Evolutionary conservation across 2,888 invertebrate species (phyloP), one percentile per base, ranked within the genome.

Genomic region (Phyto melanocephala): DNA sequence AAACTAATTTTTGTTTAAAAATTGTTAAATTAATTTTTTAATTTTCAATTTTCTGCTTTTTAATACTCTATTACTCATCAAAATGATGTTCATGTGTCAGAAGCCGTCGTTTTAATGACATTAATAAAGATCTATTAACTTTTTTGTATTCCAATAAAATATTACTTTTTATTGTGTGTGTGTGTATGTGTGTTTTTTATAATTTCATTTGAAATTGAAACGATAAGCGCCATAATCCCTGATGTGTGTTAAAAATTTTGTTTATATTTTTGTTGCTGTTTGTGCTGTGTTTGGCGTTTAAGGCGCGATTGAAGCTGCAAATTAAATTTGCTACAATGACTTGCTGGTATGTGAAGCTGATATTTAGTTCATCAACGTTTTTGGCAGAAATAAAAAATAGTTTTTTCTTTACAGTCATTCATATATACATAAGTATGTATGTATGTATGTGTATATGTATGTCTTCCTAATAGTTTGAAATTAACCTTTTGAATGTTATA

Each of bases 141-240:
- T 80, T 52, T 72, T 80, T 67, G 60, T 50, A 67, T 72, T 58
- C 35, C 35, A 58, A 52, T 56, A 75, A 72, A 72, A 65, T 79
- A 28, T 72, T 60, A 58, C 17, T 40, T 45, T 62, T 20, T 2
- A 33, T 50, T 17, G n/a, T n/a, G n/a, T n/a, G n/a, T n/a, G n/a
- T n/a, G 11, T 22, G 7, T 28, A 10, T 28, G 15, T 28, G n/a
- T 60, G 1, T 37, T 47, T 58, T 40, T 72, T 40, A 28, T 40
- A 22, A 11, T 72, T 80, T 67, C 52, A 80, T 67, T 60, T 80
- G 72, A 80, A 80, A 80, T 83, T 79, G 68, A 78, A 83, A 79
- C 80, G 80, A 68, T 79, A 79, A 84, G 81, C 83, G 78, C 81
- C 84, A 83, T 83, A 83, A 83, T 83, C 83, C 70, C 71, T 80